Base-by-base conservation (phyloP, 2,797 vertebrate genomes). In the Bufotes viridis region DNA sequence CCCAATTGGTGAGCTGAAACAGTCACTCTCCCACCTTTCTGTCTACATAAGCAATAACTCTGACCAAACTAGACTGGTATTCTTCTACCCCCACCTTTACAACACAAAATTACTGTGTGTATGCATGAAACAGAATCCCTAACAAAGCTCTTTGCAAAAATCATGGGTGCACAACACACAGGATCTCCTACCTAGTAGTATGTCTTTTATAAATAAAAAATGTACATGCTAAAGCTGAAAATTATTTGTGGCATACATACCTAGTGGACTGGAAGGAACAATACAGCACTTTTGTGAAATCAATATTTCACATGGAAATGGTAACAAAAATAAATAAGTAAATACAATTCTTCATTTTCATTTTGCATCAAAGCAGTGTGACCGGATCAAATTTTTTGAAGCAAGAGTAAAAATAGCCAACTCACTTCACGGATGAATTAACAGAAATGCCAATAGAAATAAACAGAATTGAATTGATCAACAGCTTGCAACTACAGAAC, bases 311-410 rank as follows among this genome's bases (percentile, higher is more conserved):
- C 65, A 82, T n/a, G 53, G 10, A 69, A 82, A 26, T n/a, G 26
- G 18, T 34, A 14, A 51, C 55, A 51, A 49, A 11, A n/a, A 67
- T 11, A 67, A 24, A 78, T 29, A 11, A 7, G n/a, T n/a, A n/a
- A 60, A 78, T 26, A 78, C 58, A 85, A 12, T 34, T 0, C 57
- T 78, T 85, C 53, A 78, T 85, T 85, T 78, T 85, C 53, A 78
- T 85, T 85, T 58, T 63, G 22, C 57, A 85, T 49, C 20, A 76
- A 22, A 26, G 51, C 75, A 76, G 51, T 61, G 70, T 26, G 60
- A 61, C 55, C 60, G 24, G 24, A 76, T 63, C 24, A 24, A 57
- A 72, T 69, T n/a, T 29, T 29, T 80, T 29, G 18, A 80, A 29
- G 78, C 60, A 17, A 17, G 14, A 34, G 26, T 42, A 63, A 81